These are phyloP conservation scores for Drosophila tsacasi DNA, from an alignment of 1,140 invertebrate species.

Conservation along the genomic window DNA sequence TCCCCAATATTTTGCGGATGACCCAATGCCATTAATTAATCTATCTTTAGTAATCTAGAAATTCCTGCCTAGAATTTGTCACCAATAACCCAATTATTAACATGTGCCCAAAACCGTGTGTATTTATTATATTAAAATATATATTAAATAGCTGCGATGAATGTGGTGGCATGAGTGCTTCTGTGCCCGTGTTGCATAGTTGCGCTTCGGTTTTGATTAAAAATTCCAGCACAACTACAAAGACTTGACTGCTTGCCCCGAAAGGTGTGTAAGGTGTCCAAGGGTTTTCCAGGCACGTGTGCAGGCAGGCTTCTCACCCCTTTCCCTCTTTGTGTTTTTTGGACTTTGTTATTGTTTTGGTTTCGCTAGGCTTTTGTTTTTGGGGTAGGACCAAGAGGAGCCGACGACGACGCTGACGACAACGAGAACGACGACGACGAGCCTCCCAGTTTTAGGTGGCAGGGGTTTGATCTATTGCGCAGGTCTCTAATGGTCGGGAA, in stretches of 20 bases:
- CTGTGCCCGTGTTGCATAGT: conserved; percentile 55
- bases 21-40: neutral
- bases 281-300: conserved; percentile 50
- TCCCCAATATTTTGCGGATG: neutral
- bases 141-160: conserved; percentile 41
- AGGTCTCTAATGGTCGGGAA: conserved; percentile 75
- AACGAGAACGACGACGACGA: conserved; percentile 11
- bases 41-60: neutral
- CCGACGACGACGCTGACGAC: conserved; percentile 10
- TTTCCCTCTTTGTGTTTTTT: neutral
- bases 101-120: conserved; percentile 3
- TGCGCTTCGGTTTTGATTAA: conserved; percentile 75
- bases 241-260: conserved; percentile 15
- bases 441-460: conserved; percentile 53
- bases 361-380: conserved; percentile 28
- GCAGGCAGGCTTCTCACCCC: conserved; percentile 11
- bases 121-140: conserved; percentile 39
- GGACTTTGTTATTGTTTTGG: conserved; percentile 42
- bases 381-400: conserved; percentile 69
- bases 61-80: neutral
- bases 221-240: conserved; percentile 58
- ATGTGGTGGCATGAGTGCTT: conserved; percentile 22
- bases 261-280: conserved; percentile 52
- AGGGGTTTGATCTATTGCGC: conserved; percentile 59
- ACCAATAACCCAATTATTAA: conserved; percentile 39